Percentiles rank a stretch among this genome's conserved stretches.
These are phyloP conservation scores for Arctopsyche grandis DNA, from an alignment of 1,140 invertebrate genomes.

Conservation along the genomic window DNA sequence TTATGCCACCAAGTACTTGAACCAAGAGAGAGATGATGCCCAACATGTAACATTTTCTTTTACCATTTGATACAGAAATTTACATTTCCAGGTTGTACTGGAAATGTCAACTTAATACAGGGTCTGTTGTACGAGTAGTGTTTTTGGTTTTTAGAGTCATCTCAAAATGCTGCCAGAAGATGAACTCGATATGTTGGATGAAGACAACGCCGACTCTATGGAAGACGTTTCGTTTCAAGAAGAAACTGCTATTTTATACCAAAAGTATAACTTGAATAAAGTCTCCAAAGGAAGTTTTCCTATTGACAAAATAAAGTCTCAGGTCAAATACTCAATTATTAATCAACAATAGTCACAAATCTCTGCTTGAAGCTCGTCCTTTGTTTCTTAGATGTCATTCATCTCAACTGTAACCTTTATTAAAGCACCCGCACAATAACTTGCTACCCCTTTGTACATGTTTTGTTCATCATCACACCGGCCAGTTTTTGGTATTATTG, in stretches of 20 bases:
- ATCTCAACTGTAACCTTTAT: too few relatives aligned
- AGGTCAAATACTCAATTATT: background rate
- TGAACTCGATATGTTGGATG: background rate
- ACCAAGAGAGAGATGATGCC: background rate
- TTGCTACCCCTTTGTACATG: background rate
- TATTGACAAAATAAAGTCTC: background rate
- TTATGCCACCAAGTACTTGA: background rate
- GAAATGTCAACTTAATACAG: background rate
- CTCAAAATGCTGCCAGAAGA: too few relatives aligned
- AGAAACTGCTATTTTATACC: background rate
- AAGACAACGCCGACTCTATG: background rate
- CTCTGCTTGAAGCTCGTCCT: too few relatives aligned
- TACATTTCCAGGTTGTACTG: background rate
- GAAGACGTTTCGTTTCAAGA: background rate
- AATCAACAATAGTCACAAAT: background rate
- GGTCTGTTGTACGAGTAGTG: too few relatives aligned
- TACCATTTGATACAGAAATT: background rate
- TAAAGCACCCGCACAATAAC: too few relatives aligned
- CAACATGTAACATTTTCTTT: background rate
- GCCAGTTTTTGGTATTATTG: constrained; percentile 7
- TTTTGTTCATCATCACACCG: background rate
- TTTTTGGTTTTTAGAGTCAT: too few relatives aligned
- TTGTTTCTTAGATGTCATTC: too few relatives aligned
- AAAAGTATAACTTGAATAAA: background rate
- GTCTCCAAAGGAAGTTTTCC: background rate